A percentile compares a stretch with the other conserved stretches of the same genome.
Conservation (phyloP, 2,113 vertebrate genomes). For the Thalassarche chlororhynchos region DNA sequence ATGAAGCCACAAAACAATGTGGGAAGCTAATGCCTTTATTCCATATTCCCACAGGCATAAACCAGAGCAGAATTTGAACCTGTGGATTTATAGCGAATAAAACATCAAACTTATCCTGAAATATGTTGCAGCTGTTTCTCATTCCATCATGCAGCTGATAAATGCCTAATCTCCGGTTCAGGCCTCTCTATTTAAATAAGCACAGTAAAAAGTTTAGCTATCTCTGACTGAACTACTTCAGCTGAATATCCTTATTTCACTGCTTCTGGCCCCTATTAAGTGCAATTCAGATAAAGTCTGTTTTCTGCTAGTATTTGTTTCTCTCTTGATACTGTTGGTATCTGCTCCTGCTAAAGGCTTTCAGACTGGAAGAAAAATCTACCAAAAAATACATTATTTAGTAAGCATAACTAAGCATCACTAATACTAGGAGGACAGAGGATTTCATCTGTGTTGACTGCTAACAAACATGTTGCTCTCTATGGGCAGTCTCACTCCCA, state of each 20-base stretch:
- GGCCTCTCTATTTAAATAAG: slow-evolving; percentile 55
- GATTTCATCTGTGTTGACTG: background rate
- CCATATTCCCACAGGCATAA: background rate
- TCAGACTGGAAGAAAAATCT: background rate
- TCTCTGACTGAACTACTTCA: slow-evolving; percentile 57
- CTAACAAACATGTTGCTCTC: background rate
- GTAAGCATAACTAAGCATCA: background rate
- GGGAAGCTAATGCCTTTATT: slow-evolving; percentile 8
- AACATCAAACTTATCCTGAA: slow-evolving; percentile 13
- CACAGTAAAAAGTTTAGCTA: slow-evolving; percentile 46
- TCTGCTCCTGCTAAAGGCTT: background rate
- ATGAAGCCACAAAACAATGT: background rate
- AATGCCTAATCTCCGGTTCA: slow-evolving; percentile 57
- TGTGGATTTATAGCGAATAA: slow-evolving; percentile 18
- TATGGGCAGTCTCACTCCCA: accelerated
- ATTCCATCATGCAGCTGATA: slow-evolving; percentile 56
- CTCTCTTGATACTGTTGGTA: background rate
- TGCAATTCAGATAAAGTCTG: slow-evolving; percentile 32
- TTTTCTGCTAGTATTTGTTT: slow-evolving; percentile 23
- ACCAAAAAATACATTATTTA: background rate
- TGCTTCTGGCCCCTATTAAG: slow-evolving; percentile 45
- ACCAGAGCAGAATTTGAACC: background rate
- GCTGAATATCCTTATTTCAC: slow-evolving; percentile 23
- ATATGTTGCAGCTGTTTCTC: slow-evolving; percentile 41
- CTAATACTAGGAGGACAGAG: background rate